Percentiles rank a stretch among this genome's conserved stretches.
Conservation (phyloP, 2,888 invertebrate genomes). For the Nomada fabriciana region DNA sequence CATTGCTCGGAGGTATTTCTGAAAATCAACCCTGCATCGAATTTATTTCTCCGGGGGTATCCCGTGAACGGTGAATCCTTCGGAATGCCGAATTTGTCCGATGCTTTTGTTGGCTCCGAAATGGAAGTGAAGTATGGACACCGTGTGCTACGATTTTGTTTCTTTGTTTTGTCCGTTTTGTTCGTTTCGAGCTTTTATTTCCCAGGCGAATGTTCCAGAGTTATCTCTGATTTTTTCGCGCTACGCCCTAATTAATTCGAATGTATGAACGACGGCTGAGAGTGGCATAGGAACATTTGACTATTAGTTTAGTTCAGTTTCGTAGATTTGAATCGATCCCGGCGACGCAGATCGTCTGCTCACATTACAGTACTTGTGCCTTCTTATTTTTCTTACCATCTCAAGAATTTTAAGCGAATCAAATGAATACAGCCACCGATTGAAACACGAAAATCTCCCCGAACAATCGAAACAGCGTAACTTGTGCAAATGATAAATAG, state of each 20-base stretch:
- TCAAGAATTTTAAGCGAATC: too few relatives aligned
- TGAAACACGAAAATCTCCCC: too few relatives aligned
- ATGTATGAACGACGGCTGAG: background rate
- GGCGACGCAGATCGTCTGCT: background rate
- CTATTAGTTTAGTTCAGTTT: background rate
- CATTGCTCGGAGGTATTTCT: background rate
- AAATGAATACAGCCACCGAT: too few relatives aligned
- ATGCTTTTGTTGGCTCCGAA: too few relatives aligned
- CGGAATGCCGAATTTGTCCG: too few relatives aligned
- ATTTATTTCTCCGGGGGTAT: too few relatives aligned
- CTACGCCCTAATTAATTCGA: slow-evolving; percentile 14
- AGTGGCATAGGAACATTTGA: background rate
- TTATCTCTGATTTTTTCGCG: background rate
- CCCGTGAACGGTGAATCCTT: too few relatives aligned
- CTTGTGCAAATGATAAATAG: too few relatives aligned
- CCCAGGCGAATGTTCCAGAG: background rate
- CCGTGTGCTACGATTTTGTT: background rate
- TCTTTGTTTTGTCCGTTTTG: background rate
- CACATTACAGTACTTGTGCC: too few relatives aligned
- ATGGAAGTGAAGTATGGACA: too few relatives aligned
- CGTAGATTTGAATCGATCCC: background rate
- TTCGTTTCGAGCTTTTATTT: background rate
- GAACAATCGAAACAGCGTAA: too few relatives aligned
- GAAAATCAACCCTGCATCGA: background rate
- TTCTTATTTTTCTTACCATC: too few relatives aligned